Evolutionary conservation across 2,797 vertebrate species (phyloP).

Genomic region (Allobates femoralis): DNA sequence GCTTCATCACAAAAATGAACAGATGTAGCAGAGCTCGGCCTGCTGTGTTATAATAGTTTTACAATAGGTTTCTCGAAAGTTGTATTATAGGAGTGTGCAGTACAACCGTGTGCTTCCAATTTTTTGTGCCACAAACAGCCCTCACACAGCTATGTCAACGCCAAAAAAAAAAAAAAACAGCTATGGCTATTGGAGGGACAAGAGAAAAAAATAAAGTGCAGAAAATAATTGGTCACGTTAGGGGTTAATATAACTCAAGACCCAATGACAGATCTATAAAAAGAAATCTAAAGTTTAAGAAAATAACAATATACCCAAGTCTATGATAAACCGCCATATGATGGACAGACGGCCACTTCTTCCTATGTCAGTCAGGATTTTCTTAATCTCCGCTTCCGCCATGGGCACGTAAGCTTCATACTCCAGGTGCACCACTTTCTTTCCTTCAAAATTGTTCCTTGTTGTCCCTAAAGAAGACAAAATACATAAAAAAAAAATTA

Average conservation of each 20-base stretch:
- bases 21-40: not conserved
- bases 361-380: conserved; percentile 83
- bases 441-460: conserved; percentile 84
- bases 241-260: no score
- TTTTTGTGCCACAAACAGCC: no score
- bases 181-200: no score
- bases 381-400: conserved; percentile 87
- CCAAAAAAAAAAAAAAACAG: no score
- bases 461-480: conserved; percentile 80
- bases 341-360: conserved; percentile 81
- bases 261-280: not conserved
- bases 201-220: no score
- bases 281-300: not conserved
- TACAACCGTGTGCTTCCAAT: no score
- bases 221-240: no score
- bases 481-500: not conserved
- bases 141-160: no score
- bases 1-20: no score
- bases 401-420: conserved; percentile 91
- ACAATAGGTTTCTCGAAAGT: no score
- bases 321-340: conserved; percentile 89
- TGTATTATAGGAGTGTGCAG: no score
- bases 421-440: conserved; percentile 85
- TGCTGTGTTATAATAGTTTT: no score
- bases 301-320: conserved; percentile 79